Base-by-base conservation (phyloP, 1,140 invertebrate species). In the Rhynchophorus ferrugineus region DNA sequence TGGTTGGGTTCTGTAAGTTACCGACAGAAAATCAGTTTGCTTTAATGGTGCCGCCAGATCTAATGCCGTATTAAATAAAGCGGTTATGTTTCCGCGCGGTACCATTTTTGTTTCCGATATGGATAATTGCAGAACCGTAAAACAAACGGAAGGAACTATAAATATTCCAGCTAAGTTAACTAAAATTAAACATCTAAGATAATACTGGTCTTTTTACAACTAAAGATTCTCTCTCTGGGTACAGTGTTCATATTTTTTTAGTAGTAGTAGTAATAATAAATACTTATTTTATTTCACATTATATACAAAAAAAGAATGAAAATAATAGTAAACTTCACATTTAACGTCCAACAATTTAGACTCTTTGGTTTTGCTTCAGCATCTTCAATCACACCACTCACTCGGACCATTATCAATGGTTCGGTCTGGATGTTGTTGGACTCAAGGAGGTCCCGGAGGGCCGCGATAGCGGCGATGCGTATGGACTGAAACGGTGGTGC, bases 401-500 rank as follows among this genome's bases (percentile, higher is more conserved):
- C 49, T 9, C 38, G 14, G 3, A 29, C 41, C 22, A 34, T 44
- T 29, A 66, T 69, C 67, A 69, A 44, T 68, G 56, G 44, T 34
- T 49, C 18, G 33, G 54, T 36, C 62, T 37, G 38, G 61, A 57
- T 14, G 60, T 55, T 14, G 62, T 60, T 2, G 59, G 62, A 16
- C 63, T 63, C 44, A 63, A 61, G 9, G 63, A 62, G 3, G 66
- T 45, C n/a, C 29, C 45, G 1, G 53, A 46, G 16, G 57, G 49
- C 22, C 65, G 41, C 1, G 59, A 44, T 3, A 62, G 14, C 3
- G 62, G 52, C 2, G 60, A 46, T 14, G 63, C 60, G 44, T 70
- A 70, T 6, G 68, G 68, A 56, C 63, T 67, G 45, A 63, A 69
- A 22, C 65, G 57, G 41, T 51, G 55, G 45, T 69, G 65, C 49